A percentile compares a stretch with the other conserved stretches of the same genome.
These are phyloP conservation scores for Zygothrica quintamaculata DNA, from an alignment of 2,888 invertebrate species.

Conservation along the genomic window DNA sequence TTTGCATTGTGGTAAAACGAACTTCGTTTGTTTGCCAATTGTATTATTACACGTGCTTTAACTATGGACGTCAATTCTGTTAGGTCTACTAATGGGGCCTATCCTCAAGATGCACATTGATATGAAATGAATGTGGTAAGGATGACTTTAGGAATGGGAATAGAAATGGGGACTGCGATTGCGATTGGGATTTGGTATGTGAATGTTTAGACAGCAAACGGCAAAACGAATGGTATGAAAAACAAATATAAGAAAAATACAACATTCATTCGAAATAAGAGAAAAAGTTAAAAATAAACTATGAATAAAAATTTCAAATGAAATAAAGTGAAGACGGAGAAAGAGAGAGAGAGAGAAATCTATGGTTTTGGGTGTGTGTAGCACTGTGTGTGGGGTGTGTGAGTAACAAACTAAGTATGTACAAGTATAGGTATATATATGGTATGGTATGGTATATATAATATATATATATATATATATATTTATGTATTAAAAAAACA, in stretches of 20 bases:
- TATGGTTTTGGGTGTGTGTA: conserved; percentile 26
- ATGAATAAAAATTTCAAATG: conserved; percentile 62
- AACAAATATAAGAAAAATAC: conserved; percentile 26
- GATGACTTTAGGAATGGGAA: not conserved
- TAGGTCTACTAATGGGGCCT: conserved; percentile 1
- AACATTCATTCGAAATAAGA: conserved; percentile 49
- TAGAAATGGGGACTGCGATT: too few relatives aligned
- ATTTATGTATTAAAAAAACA: not conserved
- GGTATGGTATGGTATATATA: too few relatives aligned
- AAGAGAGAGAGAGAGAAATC: conserved; percentile 63
- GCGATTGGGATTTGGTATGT: too few relatives aligned
- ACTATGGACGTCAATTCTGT: conserved; percentile 17
- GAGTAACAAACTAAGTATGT: conserved; percentile 35
- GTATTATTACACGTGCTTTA: conserved; percentile 41
- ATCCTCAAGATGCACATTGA: conserved; percentile 43
- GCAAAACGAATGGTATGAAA: conserved; percentile 46
- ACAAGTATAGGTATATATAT: conserved; percentile 6
- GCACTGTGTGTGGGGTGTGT: conserved; percentile 27
- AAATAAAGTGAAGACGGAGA: too few relatives aligned
- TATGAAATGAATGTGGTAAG: conserved; percentile 35
- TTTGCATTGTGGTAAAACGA: conserved; percentile 17
- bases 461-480: conserved; percentile 9
- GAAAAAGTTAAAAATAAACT: conserved; percentile 83
- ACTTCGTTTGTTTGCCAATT: conserved; percentile 38
- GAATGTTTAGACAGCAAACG: conserved; percentile 2